Percentiles rank a stretch among this genome's conserved stretches.
These are phyloP conservation scores for Pterostichus niger DNA, from an alignment of 2,888 invertebrate species.

Conservation along the genomic window DNA sequence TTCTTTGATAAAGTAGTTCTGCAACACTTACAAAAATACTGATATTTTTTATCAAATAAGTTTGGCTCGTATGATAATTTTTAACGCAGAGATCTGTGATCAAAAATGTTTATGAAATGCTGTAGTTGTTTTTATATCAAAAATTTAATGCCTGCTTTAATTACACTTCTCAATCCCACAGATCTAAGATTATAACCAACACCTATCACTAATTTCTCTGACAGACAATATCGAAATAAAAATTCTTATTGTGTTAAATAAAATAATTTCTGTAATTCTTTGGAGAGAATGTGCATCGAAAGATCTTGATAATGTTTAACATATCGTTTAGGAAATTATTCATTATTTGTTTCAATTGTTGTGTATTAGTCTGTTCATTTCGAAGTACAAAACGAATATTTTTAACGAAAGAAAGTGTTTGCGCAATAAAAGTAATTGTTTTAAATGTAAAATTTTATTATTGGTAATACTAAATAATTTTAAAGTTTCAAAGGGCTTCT, in stretches of 20 bases:
- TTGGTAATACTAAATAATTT: neutral
- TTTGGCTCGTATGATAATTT: slow-evolving; percentile 47
- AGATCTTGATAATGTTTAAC: slow-evolving; percentile 26
- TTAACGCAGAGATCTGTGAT: slow-evolving; percentile 60
- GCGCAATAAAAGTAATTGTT: slow-evolving; percentile 52
- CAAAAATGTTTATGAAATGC: slow-evolving; percentile 54
- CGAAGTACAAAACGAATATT: slow-evolving; percentile 50
- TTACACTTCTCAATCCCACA: slow-evolving; percentile 46
- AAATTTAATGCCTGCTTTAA: slow-evolving; percentile 46
- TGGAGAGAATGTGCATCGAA: slow-evolving; percentile 38
- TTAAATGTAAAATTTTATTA: slow-evolving; percentile 47
- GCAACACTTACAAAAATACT: slow-evolving; percentile 16
- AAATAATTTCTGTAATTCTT: slow-evolving; percentile 58
- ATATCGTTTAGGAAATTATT: slow-evolving; percentile 39
- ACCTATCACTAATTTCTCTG: slow-evolving; percentile 39
- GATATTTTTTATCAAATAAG: slow-evolving; percentile 39
- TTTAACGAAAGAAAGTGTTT: slow-evolving; percentile 49
- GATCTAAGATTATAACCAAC: slow-evolving; percentile 40
- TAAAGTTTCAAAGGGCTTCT: neutral
- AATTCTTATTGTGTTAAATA: slow-evolving; percentile 34
- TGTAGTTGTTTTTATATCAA: slow-evolving; percentile 61
- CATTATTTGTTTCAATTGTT: neutral
- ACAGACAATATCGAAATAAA: slow-evolving; percentile 54
- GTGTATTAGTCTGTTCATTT: slow-evolving; percentile 24
- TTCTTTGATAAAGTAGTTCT: slow-evolving; percentile 9